A percentile compares a stretch with the other conserved stretches of the same genome.
These are phyloP conservation scores for Lordiphosa mommai DNA, from an alignment of 1,140 invertebrate species.

Conservation along the genomic window DNA sequence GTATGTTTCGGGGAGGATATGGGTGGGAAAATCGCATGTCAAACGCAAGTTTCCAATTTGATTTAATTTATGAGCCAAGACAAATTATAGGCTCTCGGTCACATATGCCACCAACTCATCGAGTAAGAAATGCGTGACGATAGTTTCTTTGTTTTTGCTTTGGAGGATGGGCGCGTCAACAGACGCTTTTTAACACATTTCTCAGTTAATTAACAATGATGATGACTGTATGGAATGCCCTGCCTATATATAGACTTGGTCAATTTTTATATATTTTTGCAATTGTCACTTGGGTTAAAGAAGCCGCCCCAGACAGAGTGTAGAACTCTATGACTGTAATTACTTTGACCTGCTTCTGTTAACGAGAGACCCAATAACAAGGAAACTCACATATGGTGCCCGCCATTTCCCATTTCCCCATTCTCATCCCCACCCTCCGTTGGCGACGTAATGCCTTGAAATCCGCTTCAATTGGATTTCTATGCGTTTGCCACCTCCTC, in stretches of 20 bases:
- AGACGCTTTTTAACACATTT: constrained; percentile 34
- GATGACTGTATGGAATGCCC: constrained; percentile 32
- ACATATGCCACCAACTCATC: constrained; percentile 31
- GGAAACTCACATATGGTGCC: constrained; percentile 30
- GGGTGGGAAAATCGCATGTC: constrained; percentile 56
- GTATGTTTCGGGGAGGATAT: constrained; percentile 22
- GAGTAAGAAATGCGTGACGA: constrained; percentile 43
- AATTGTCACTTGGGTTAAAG: constrained; percentile 16
- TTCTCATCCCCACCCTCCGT: background rate
- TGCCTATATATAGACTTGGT: constrained; percentile 16
- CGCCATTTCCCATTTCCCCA: background rate
- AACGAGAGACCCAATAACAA: constrained; percentile 7
- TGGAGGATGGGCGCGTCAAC: constrained; percentile 48
- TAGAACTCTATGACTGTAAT: constrained; percentile 35
- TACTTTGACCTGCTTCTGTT: constrained; percentile 71
- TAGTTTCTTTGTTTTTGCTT: constrained; percentile 29
- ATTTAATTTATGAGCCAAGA: constrained; percentile 72
- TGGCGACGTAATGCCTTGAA: constrained; percentile 56
- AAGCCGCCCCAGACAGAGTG: background rate
- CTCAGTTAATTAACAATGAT: constrained; percentile 63
- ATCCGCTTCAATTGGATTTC: constrained; percentile 76
- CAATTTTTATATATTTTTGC: constrained; percentile 20
- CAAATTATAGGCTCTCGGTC: constrained; percentile 47
- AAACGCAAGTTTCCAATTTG: constrained; percentile 72
- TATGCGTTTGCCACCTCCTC: constrained; percentile 20